Conservation (phyloP, 1,140 invertebrate genomes). For the Macrobrachium nipponense region DNA sequence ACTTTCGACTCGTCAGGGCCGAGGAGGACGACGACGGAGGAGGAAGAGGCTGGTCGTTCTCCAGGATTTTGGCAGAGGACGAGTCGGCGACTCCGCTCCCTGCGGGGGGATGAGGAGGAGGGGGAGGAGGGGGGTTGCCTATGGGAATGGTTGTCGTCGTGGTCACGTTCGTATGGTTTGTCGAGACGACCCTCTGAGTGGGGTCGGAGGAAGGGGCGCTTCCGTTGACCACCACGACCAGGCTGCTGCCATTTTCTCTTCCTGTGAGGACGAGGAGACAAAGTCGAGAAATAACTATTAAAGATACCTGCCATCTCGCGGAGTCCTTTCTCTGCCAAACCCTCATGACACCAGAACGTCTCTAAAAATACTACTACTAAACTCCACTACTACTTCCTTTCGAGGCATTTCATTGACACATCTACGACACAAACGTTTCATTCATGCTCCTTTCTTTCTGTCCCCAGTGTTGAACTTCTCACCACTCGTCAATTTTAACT, state of each 20-base stretch:
- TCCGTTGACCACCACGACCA: conserved; percentile 40
- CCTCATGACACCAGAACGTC: too few species aligned
- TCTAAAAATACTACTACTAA: too few species aligned
- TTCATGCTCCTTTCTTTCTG: too few species aligned
- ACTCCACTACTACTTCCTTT: too few species aligned
- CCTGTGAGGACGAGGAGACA: neutral
- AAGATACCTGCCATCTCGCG: neutral
- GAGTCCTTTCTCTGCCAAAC: neutral
- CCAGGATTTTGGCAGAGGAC: neutral
- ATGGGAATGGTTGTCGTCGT: conserved; percentile 35
- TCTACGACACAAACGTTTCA: too few species aligned
- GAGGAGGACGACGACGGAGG: too few species aligned
- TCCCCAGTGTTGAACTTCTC: too few species aligned
- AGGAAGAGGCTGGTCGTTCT: neutral
- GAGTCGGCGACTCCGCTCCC: neutral
- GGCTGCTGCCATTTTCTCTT: neutral
- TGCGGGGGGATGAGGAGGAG: neutral
- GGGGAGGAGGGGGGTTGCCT: neutral
- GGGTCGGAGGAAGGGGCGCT: neutral
- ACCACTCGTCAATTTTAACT: too few species aligned
- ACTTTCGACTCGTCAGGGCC: neutral
- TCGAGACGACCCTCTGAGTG: neutral
- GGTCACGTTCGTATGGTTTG: neutral
- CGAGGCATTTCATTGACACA: too few species aligned
- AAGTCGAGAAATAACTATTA: too few species aligned